Base-by-base conservation (phyloP, 2,113 vertebrate genomes). In the Dolichallabes microphthalmus region DNA sequence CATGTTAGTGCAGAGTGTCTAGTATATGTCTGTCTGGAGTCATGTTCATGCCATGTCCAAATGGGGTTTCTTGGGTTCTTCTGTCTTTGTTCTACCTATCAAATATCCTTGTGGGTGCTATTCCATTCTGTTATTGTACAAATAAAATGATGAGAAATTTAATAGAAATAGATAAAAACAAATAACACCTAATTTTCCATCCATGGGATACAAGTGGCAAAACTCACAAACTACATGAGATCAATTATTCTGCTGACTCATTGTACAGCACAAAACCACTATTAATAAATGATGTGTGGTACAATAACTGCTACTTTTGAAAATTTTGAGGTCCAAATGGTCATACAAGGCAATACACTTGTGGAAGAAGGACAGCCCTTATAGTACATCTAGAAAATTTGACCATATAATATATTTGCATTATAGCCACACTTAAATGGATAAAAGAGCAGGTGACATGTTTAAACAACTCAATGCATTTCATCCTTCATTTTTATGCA, bases 401-500 rank as follows among this genome's bases (percentile, higher is more conserved):
- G 8, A 76, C 7, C 50, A 10, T 27, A 7, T 75, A 55, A 19
- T 77, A 76, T 30, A 77, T 30, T 19, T 27, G 17, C 30, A 78
- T 12, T 20, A 58, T 17, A 58, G 19, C 53, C 27, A 27, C 27
- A 22, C 19, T 20, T 60, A 53, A 12, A 57, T 35, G 53, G 57
- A 13, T 17, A 55, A 77, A 22, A 50, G 55, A 35, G 50, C 13
- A 80, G 8, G 22, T 80, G 78, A 35, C 78, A 80, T 80, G 25
- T 83, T 20, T 60, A 45, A 82, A 52, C 58, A 64, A 82, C 30
- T 3, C 25, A 35, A 11, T 63, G 15, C 2, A 35, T 63, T 87
- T 89, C 77, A 78, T 87, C 80, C 45, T 86, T 86, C 57, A 77
- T 83, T 50, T 30, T 45, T 85, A 58, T 64, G 61, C 84, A n/a